Conservation (phyloP, 2,797 vertebrate species). For the Tangara arthus region DNA sequence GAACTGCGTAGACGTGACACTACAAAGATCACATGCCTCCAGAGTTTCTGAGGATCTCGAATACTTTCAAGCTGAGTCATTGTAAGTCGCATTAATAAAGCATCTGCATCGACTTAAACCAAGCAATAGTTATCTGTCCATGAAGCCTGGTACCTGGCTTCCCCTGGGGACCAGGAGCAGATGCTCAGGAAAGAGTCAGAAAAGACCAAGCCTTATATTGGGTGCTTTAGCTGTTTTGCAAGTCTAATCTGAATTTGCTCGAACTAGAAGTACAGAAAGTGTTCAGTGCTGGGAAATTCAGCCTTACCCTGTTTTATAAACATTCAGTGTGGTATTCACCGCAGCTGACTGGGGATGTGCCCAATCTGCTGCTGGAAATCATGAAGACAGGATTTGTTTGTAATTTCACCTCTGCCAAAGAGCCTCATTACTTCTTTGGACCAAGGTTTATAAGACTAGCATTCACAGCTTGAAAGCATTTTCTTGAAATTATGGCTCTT, state of each 20-base stretch:
- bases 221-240: neutral
- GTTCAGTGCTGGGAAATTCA: neutral
- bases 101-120: neutral
- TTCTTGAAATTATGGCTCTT: neutral
- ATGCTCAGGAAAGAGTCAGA: neutral
- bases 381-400: constrained; percentile 18
- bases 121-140: neutral
- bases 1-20: neutral
- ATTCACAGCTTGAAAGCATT: neutral
- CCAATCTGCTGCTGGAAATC: neutral
- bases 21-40: accelerated
- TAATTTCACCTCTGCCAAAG: neutral
- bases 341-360: neutral
- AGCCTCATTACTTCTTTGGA: neutral
- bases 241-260: constrained; percentile 46
- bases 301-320: constrained; percentile 35
- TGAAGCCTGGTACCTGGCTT: neutral
- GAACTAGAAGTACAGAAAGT: neutral
- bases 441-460: neutral
- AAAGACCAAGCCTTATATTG: neutral
- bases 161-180: neutral
- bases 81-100: neutral
- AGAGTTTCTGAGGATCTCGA: neutral
- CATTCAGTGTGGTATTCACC: neutral
- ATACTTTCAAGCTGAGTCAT: neutral